Evolutionary conservation across 2,888 invertebrate genomes (phyloP), one percentile per base, ranked within the genome.

Genomic region (Stenotaenia linearis): DNA sequence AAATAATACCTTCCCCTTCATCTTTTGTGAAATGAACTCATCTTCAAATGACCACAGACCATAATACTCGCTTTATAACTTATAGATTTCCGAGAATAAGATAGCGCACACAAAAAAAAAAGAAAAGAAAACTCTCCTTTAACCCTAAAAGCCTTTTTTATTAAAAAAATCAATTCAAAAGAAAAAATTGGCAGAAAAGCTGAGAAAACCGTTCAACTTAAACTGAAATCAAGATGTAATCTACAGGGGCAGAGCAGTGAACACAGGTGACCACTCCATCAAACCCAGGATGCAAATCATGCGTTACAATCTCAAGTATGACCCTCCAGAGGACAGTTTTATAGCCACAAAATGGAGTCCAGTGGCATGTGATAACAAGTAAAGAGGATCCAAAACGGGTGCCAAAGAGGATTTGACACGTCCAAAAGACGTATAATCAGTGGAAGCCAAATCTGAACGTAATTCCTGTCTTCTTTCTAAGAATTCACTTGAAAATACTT

Each of bases 351-450:
- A 61, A 61, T 61, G 61, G 61, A 61, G 61, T 25, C 61, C 23
- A 61, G 61, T 61, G 61, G 61, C 61, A 25, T 61, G 61, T 61
- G 61, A 61, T 61, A 61, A 61, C 61, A 61, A 61, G 61, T 61
- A 61, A 61, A 61, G 61, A 61, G 25, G 61, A 23, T 61, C 61
- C 61, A 23, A 61, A 61, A 61, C 23, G 21, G 45, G 45, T 45
- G 45, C 45, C 45, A 45, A 45, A 45, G 45, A 45, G 45, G 45
- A 45, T 45, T 45, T 45, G 45, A 45, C 45, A 45, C 45, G 45
- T 45, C 45, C 45, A n/a, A n/a, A 45, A 45, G 45, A 45, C 45
- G 45, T 45, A 45, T 45, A 45, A 45, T 45, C 45, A 45, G 45
- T 15, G n/a, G n/a, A 45, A 45, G 45, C 45, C 45, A n/a, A 40